These are phyloP conservation scores for Apteryx mantelli DNA, from an alignment of 2,113 vertebrate genomes.

Conservation along the genomic window DNA sequence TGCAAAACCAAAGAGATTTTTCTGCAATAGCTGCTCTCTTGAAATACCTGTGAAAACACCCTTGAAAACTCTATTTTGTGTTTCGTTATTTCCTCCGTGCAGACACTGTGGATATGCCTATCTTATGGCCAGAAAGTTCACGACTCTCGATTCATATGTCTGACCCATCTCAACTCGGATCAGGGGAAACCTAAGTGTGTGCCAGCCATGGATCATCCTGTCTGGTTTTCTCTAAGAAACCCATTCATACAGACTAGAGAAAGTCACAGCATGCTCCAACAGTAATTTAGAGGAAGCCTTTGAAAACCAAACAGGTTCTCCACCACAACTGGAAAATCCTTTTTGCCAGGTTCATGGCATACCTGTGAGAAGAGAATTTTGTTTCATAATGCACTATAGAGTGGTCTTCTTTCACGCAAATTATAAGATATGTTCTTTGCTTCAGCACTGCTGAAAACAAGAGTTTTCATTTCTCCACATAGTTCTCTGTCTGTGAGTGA, in stretches of 20 bases:
- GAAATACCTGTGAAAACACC: background rate
- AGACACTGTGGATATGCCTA: background rate
- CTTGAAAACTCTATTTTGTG: fast-evolving
- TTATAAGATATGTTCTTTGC: background rate
- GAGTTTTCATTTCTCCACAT: background rate
- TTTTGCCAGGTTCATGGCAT: background rate
- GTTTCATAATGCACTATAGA: background rate
- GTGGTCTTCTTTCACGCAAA: background rate
- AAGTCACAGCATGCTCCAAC: background rate
- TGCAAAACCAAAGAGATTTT: background rate
- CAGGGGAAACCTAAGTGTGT: background rate
- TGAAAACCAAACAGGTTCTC: background rate
- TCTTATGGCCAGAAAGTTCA: background rate
- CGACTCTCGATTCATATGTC: background rate
- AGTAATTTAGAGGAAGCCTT: background rate
- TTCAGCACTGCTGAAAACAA: background rate
- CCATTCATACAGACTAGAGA: background rate
- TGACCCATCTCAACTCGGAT: background rate
- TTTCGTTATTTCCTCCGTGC: background rate
- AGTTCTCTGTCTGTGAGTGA: background rate
- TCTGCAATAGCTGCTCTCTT: background rate
- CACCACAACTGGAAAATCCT: background rate
- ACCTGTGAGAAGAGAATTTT: background rate
- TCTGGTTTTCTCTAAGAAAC: background rate
- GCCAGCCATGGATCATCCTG: background rate